Base-by-base conservation (phyloP, 2,797 vertebrate species). In the Sebastes reedi region DNA sequence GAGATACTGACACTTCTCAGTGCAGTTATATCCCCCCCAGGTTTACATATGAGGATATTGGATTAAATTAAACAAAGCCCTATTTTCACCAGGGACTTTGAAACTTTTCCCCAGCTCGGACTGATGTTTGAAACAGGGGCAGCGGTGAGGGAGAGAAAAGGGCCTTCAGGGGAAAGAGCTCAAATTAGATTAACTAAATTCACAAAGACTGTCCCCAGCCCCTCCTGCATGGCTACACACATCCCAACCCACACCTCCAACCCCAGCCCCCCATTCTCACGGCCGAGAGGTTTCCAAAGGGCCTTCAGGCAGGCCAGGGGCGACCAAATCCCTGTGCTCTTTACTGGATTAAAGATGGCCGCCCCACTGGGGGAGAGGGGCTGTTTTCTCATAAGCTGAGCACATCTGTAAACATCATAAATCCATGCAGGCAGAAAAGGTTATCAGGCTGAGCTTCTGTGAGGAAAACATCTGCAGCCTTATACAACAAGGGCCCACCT, bases 151-250 rank as follows among this genome's bases (percentile, higher is more conserved):
- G 83, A 87, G 79, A 78, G 72, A 88, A 68, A 46, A 89, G 80
- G 75, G 85, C 82, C 90, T 92, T 85, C 50, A 77, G 91, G 89
- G 88, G 81, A 89, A 88, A 93, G 79, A 91, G 87, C 91, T 94
- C 92, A 95, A 95, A 95, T 95, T 95, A 95, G 93, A 95, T 95
- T 95, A 94, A 90, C 82, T 88, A 94, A 93, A 94, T 94, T 95
- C 92, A 95, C 93, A 95, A 95, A 95, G 93, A 94, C 90, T 87
- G 87, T 90, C 88, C 93, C 89, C 81, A 77, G 88, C 90, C 91
- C 89, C 93, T 91, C 88, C 92, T 90, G 87, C 91, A 92, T 83
- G 80, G 90, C 83, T 90, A 89, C 91, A 91, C 87, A 92, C 86
- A 93, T 83, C 91, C 91, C 83, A 58, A 77, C 90, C 89, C 88